A percentile compares a stretch with the other conserved stretches of the same genome.
Evolutionary conservation across 1,140 invertebrate genomes (phyloP).

Genomic region (Diorhabda sublineata): DNA sequence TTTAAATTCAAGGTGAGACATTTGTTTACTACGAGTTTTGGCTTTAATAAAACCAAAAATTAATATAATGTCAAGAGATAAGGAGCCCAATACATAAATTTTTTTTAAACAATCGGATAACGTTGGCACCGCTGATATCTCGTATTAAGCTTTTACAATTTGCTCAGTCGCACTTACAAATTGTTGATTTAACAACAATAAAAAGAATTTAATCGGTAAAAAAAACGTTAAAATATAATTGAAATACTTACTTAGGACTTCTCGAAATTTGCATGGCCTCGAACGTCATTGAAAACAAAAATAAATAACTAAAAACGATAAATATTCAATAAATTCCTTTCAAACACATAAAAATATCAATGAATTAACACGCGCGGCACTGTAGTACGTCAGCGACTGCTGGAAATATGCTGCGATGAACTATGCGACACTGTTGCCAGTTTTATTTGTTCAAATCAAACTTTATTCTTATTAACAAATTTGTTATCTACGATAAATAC

Average conservation of each 20-base stretch:
- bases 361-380: slow-evolving; percentile 3
- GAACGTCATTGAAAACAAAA: background rate
- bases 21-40: slow-evolving; percentile 20
- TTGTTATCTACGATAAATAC: too few relatives aligned
- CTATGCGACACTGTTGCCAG: background rate
- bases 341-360: slow-evolving; percentile 7
- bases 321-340: background rate
- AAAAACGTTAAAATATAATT: background rate
- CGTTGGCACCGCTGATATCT: slow-evolving; percentile 1
- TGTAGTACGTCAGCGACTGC: slow-evolving; percentile 13
- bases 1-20: slow-evolving; percentile 25
- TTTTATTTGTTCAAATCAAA: background rate
- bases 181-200: background rate
- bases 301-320: background rate
- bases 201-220: background rate
- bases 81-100: background rate
- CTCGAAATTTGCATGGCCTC: background rate
- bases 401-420: slow-evolving; percentile 3
- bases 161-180: background rate
- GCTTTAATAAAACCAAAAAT: background rate
- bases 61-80: too few relatives aligned
- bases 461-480: too few relatives aligned
- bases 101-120: background rate
- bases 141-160: background rate
- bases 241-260: background rate